These are phyloP conservation scores for Spodoptera picta DNA, from an alignment of 2,888 invertebrate species.

Conservation along the genomic window DNA sequence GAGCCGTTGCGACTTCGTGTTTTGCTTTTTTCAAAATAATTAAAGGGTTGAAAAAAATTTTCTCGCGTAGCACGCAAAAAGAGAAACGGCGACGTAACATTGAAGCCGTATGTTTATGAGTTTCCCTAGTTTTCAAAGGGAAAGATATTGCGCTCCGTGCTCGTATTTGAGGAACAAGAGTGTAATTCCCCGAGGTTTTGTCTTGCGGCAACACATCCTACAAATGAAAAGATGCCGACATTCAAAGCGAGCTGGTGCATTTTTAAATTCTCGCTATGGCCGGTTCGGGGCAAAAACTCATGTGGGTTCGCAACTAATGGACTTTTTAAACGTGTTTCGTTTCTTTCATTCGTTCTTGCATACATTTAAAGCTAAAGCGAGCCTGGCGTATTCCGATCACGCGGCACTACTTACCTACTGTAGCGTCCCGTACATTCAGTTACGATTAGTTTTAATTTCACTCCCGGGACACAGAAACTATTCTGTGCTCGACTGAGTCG, in stretches of 20 bases:
- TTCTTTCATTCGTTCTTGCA: slow-evolving; percentile 55
- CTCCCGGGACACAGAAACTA: slow-evolving; percentile 65
- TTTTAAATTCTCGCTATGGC: slow-evolving; percentile 76
- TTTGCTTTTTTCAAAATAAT: slow-evolving; percentile 48
- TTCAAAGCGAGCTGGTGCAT: slow-evolving; percentile 80
- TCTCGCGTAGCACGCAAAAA: slow-evolving; percentile 62
- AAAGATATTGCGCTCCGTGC: slow-evolving; percentile 79
- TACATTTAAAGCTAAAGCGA: slow-evolving; percentile 48
- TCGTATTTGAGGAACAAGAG: slow-evolving; percentile 84
- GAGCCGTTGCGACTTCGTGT: slow-evolving; percentile 16
- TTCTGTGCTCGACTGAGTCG: slow-evolving; percentile 51
- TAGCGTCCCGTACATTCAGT: slow-evolving; percentile 58
- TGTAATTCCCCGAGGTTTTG: slow-evolving; percentile 86
- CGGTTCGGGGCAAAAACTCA: slow-evolving; percentile 66
- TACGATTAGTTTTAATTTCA: slow-evolving; percentile 74
- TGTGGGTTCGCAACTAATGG: slow-evolving; percentile 67
- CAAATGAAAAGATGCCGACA: slow-evolving; percentile 82
- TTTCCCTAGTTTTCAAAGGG: slow-evolving; percentile 82
- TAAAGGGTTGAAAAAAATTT: slow-evolving; percentile 60
- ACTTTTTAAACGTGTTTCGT: slow-evolving; percentile 69
- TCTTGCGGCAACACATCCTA: slow-evolving; percentile 80
- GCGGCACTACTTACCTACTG: slow-evolving; percentile 60
- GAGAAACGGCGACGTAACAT: slow-evolving; percentile 73
- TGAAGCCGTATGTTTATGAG: slow-evolving; percentile 81
- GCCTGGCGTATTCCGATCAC: slow-evolving; percentile 67